Conservation (phyloP, 53 echinoderm and acorn worm species). For the Glandiceps talaboti region DNA sequence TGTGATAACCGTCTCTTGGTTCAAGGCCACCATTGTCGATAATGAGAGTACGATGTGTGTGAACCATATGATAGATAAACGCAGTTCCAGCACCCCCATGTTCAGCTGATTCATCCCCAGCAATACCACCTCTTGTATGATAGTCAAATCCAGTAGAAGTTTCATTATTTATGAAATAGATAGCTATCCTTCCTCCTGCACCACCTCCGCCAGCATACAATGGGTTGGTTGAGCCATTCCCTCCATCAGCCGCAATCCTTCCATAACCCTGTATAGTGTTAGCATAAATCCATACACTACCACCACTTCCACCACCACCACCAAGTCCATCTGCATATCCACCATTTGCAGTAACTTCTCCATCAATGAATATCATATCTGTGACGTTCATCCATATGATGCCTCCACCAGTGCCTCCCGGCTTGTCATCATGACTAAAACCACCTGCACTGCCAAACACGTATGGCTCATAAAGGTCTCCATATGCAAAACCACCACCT, state of each 20-base stretch:
- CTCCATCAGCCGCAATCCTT: constrained; percentile 54
- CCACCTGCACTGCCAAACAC: constrained; percentile 85
- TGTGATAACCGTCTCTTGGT: constrained; percentile 15
- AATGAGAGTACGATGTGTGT: constrained; percentile 64
- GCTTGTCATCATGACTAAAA: constrained; percentile 11
- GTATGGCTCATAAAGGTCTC: constrained; percentile 76
- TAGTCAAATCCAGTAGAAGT: constrained; percentile 68
- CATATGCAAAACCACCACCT: constrained; percentile 69
- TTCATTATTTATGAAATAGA: constrained; percentile 67
- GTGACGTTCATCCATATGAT: constrained; percentile 85
- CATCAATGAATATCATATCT: constrained; percentile 65
- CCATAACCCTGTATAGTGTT: constrained; percentile 76
- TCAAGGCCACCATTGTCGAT: constrained; percentile 72
- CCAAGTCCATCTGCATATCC: constrained; percentile 35
- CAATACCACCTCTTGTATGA: constrained; percentile 54
- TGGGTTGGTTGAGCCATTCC: constrained; percentile 31
- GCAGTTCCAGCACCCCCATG: constrained; percentile 80
- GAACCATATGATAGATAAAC: constrained; percentile 66
- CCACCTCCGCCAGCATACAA: constrained; percentile 38
- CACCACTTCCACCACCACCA: constrained; percentile 82
- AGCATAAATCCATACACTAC: constrained; percentile 76
- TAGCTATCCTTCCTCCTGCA: constrained; percentile 70
- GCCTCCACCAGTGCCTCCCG: constrained; percentile 71
- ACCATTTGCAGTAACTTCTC: constrained; percentile 66
- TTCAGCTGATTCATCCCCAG: constrained; percentile 21